These are phyloP conservation scores for Urosaurus nigricauda DNA, from an alignment of 2,797 vertebrate species.

Conservation along the genomic window DNA sequence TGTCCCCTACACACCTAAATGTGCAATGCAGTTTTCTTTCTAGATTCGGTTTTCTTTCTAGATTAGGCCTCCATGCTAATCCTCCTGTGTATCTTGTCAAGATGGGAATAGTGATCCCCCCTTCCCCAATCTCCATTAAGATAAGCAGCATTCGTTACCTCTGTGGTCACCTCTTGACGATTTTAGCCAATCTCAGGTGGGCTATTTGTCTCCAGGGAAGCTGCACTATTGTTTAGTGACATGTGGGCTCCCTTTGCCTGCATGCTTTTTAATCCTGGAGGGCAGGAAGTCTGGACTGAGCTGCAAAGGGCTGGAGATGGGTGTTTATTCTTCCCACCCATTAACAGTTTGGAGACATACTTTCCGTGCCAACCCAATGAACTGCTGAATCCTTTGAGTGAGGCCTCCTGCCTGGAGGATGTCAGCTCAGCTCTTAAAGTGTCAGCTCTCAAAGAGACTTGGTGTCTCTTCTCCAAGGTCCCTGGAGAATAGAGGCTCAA, in stretches of 20 bases:
- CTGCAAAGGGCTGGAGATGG: not conserved
- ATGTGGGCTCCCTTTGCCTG: slow-evolving; percentile 44
- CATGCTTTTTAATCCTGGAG: slow-evolving; percentile 25
- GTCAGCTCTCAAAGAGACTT: slow-evolving; percentile 36
- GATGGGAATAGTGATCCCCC: not conserved
- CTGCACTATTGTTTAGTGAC: slow-evolving; percentile 37
- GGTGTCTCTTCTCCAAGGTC: slow-evolving; percentile 58
- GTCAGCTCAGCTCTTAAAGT: slow-evolving; percentile 37
- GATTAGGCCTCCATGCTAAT: slow-evolving; percentile 59
- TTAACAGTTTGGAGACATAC: not conserved
- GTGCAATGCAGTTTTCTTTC: not conserved
- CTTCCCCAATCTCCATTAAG: rapidly evolving
- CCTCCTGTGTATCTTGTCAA: slow-evolving; percentile 63
- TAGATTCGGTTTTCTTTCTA: not conserved
- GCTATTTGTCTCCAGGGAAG: slow-evolving; percentile 54
- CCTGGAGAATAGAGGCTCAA: slow-evolving; percentile 19
- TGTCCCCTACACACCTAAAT: not conserved
- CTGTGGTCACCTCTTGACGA: slow-evolving; percentile 45
- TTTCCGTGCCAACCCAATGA: slow-evolving; percentile 38
- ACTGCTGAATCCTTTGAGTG: slow-evolving; percentile 34
- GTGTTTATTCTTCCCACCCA: slow-evolving; percentile 31
- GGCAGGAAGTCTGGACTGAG: slow-evolving; percentile 19
- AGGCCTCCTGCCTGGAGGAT: slow-evolving; percentile 53
- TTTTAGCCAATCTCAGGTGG: slow-evolving; percentile 18
- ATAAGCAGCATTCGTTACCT: slow-evolving; percentile 38